Percentiles rank a stretch among this genome's conserved stretches.
phyloP scores from a whole-genome alignment of 2,113 vertebrate species.

The Geococcyx californianus region DNA sequence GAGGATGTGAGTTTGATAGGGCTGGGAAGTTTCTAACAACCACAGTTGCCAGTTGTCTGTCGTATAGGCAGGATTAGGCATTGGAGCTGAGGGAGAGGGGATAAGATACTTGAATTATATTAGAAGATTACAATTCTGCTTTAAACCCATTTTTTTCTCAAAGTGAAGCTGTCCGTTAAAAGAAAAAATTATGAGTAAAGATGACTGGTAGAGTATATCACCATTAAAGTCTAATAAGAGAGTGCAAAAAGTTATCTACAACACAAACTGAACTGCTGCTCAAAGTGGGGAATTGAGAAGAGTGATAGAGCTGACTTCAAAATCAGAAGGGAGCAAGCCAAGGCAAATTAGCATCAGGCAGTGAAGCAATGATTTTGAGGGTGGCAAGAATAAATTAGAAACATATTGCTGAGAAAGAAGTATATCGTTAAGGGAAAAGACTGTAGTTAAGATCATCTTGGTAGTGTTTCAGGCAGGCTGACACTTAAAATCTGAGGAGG shows the following conservation, averaged over 20 bases:
- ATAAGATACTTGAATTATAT: not conserved
- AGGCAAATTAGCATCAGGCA: not conserved
- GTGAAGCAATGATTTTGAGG: not conserved
- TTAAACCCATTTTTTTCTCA: not conserved
- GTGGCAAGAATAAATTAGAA: not conserved
- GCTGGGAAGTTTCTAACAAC: not conserved
- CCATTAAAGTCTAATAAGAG: not conserved
- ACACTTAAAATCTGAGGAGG: conserved; percentile 4
- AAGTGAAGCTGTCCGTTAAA: not conserved
- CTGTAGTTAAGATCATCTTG: not conserved
- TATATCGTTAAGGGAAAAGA: not conserved
- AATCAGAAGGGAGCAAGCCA: not conserved
- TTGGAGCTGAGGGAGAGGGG: not conserved
- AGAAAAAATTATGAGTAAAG: not conserved
- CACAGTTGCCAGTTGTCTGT: not conserved
- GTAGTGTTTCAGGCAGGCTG: not conserved
- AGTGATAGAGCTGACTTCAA: not conserved
- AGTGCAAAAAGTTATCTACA: not conserved
- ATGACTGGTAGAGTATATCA: not conserved
- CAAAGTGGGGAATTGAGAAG: not conserved
- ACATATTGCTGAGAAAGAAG: not conserved
- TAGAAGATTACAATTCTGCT: not conserved
- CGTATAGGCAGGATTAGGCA: not conserved
- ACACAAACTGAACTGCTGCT: not conserved
- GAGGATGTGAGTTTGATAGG: not conserved